Conservation (phyloP, 2,113 vertebrate species). For the Zonotrichia leucophrys region DNA sequence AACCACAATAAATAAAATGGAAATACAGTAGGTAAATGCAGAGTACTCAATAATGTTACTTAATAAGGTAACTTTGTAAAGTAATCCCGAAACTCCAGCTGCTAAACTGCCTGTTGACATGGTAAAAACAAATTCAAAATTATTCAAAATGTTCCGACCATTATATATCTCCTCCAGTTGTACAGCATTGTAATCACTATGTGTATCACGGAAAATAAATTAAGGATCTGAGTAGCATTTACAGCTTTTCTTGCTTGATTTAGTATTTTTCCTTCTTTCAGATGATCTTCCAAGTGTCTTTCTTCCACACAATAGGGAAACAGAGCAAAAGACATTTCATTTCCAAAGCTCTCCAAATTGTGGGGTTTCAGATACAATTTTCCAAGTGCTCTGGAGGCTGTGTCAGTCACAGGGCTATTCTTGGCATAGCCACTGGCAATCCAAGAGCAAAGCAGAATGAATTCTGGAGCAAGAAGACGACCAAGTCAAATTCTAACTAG, state of each 20-base stretch:
- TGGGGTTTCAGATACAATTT: background rate
- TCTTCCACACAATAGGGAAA: background rate
- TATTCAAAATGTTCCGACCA: background rate
- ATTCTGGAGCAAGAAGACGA: background rate
- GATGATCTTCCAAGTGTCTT: background rate
- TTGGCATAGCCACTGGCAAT: constrained; percentile 7
- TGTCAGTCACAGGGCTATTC: background rate
- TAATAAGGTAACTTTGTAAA: background rate
- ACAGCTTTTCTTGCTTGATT: background rate
- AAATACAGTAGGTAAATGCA: background rate
- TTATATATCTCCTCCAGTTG: background rate
- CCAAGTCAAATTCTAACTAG: background rate
- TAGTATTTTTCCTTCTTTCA: background rate
- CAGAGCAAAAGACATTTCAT: background rate
- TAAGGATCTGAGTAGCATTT: background rate
- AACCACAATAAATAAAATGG: background rate
- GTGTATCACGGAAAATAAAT: background rate
- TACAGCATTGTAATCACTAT: background rate
- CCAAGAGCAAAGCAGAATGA: background rate
- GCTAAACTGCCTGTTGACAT: background rate
- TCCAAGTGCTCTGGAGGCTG: background rate
- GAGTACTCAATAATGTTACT: background rate
- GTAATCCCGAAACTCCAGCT: background rate
- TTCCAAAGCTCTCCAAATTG: background rate
- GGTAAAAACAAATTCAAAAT: background rate